Evolutionary conservation across 2,888 invertebrate genomes (phyloP).

Genomic region (Drosophila kanekoi): DNA sequence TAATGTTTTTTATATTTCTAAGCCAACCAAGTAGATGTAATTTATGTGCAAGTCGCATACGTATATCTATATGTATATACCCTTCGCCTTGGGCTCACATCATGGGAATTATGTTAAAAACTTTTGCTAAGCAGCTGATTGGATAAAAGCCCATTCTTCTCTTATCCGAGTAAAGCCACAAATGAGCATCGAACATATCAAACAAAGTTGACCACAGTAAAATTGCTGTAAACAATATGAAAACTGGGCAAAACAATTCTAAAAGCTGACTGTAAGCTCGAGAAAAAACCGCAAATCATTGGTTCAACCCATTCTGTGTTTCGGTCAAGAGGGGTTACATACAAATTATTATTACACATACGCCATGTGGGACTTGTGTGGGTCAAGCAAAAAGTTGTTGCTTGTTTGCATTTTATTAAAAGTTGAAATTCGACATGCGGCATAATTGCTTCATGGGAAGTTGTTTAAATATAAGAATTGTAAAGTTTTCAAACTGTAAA

Average conservation of each 20-base stretch:
- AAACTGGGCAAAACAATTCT: conserved; percentile 32
- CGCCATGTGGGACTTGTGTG: conserved; percentile 18
- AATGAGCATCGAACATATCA: conserved; percentile 29
- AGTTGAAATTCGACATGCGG: conserved; percentile 5
- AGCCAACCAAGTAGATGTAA: no score
- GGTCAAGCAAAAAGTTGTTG: conserved; percentile 7
- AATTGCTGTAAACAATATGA: conserved; percentile 61
- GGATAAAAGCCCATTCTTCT: conserved; percentile 8
- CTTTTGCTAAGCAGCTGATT: conserved; percentile 5
- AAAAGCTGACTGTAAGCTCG: conserved; percentile 34
- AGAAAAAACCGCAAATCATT: conserved; percentile 48
- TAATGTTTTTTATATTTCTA: no score
- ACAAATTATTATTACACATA: conserved; percentile 34
- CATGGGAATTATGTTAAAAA: not conserved
- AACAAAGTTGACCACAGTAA: conserved; percentile 57
- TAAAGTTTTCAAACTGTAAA: not conserved
- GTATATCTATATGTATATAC: not conserved
- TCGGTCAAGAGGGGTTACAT: not conserved
- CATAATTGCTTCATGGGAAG: not conserved
- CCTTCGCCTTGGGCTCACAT: not conserved
- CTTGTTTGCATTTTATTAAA: conserved; percentile 9
- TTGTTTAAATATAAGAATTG: not conserved
- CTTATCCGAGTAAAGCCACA: conserved; percentile 31
- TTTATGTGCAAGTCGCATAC: no score
- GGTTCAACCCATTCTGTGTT: conserved; percentile 19